Base-by-base conservation (phyloP, 2,113 vertebrate genomes). In the Motacilla alba region DNA sequence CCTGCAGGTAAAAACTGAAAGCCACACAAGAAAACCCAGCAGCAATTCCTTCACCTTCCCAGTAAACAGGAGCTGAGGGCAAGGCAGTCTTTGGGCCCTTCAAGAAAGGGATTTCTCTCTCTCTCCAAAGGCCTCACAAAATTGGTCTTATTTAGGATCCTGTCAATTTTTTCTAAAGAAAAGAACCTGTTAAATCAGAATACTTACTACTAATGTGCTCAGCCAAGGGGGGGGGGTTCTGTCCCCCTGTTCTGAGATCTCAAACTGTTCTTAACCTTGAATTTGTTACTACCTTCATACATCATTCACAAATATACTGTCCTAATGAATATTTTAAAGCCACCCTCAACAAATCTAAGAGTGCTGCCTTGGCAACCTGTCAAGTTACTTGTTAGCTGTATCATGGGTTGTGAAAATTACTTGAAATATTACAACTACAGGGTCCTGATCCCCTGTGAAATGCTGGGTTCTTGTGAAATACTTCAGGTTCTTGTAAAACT, bases 291-390 rank as follows among this genome's bases (percentile, higher is more conserved):
- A 79, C 33, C 37, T 79, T 85, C 59, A 93, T 82, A 46, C 43
- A 93, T 92, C 64, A 91, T 88, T 96, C 81, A 93, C 83, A 96
- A 73, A 92, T 83, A 77, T 26, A 78, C 52, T 74, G 59, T 41
- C 63, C 59, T 88, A 72, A 93, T 93, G 64, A 97, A 93, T 96
- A 93, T 95, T 97, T 96, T 87, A 97, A 86, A 91, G 28, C 44
- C 67, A n/a, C 75, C 46, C 89, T 90, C 76, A 41, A 68, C 33
- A 91, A 86, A 83, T 22, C 75, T 66, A 63, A 56, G 17, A 72
- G 70, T 86, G 78, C 52, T 88, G 69, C 84, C 90, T 81, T 88
- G 69, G 84, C 82, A 95, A 80, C 49, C 53, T 82, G 75, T 85
- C 79, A 79, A 49, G 68, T 73, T 75, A 67, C 86, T 69, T 86